Percentiles rank a stretch among this genome's conserved stretches.
Evolutionary conservation across 2,888 invertebrate genomes (phyloP).

Genomic region (Cancer borealis): DNA sequence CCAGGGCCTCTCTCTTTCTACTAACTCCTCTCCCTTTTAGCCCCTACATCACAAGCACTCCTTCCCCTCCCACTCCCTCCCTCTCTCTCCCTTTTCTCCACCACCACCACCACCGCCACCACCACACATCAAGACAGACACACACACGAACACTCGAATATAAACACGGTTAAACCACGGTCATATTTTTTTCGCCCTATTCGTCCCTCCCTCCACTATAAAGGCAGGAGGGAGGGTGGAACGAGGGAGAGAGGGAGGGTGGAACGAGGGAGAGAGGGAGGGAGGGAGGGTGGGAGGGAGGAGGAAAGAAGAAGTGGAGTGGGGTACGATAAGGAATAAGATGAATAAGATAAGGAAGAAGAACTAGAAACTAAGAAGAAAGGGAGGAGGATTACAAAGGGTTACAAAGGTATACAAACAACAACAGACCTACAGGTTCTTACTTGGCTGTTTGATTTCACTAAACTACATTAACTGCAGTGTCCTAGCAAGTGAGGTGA

Average conservation of each 20-base stretch:
- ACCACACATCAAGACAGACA: constrained; percentile 1
- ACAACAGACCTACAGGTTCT: no score
- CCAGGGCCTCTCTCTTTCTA: neutral
- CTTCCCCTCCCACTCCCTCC: neutral
- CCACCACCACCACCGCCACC: neutral
- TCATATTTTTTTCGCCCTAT: neutral
- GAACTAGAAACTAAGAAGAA: neutral
- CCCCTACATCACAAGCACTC: neutral
- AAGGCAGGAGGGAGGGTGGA: neutral
- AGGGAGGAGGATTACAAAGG: neutral
- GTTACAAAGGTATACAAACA: no score
- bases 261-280: neutral
- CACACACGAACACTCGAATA: neutral
- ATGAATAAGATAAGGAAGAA: neutral
- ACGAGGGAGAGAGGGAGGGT: neutral
- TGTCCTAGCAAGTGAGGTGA: no score
- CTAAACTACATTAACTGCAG: no score
- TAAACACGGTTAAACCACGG: neutral
- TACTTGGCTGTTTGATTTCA: no score
- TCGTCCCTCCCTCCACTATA: neutral
- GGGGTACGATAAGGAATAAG: no score
- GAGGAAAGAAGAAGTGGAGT: neutral
- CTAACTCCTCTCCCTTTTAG: neutral
- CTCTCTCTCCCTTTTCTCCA: neutral
- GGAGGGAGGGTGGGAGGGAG: neutral